Evolutionary conservation across 2,113 vertebrate genomes (phyloP), one percentile per base, ranked within the genome.

Genomic region (Chaenocephalus aceratus): DNA sequence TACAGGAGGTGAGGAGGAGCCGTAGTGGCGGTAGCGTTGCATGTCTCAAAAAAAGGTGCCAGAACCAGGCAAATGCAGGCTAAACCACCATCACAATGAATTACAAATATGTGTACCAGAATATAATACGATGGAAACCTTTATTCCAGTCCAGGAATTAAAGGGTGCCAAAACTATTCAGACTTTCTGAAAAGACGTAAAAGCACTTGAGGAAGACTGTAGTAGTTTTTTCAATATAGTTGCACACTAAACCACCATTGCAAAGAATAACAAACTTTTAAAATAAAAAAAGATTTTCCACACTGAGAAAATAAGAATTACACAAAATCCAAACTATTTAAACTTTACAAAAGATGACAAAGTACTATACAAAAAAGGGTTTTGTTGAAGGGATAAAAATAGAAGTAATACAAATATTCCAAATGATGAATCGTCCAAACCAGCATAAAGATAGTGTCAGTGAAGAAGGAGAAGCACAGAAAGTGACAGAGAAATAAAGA

Each of bases 1-100:
- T 80, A 80, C 79, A 11, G 79, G 68, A 75, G 78, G 53, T 7
- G 77, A 49, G 51, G 76, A 13, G 65, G 60, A 9, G 12, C 78
- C 79, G 15, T 85, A 72, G 5, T 66, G 82, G 46, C 53, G 72
- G 85, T 85, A 84, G 11, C 69, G 71, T 82, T 88, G 83, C 91
- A 93, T 92, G 70, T 46, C 13, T 16, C 12, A 6, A 6, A 48
- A 60, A 54, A 73, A 13, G 18, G 45, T 7, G 0, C 51, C 51
- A 65, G 56, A 61, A 44, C 64, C 34, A 10, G 30, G 10, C 14
- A 7, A 41, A 1, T 11, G 26, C 3, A 48, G 36, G 13, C 36
- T 41, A 41, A 41, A 41, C 36, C 36, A 41, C 36, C 36, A 41
- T 41, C 36, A 41, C 36, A 41, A 41, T 7, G 5, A 41, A 41